Evolutionary conservation across 2,888 invertebrate species (phyloP).

Genomic region (Limnephilus marmoratus): DNA sequence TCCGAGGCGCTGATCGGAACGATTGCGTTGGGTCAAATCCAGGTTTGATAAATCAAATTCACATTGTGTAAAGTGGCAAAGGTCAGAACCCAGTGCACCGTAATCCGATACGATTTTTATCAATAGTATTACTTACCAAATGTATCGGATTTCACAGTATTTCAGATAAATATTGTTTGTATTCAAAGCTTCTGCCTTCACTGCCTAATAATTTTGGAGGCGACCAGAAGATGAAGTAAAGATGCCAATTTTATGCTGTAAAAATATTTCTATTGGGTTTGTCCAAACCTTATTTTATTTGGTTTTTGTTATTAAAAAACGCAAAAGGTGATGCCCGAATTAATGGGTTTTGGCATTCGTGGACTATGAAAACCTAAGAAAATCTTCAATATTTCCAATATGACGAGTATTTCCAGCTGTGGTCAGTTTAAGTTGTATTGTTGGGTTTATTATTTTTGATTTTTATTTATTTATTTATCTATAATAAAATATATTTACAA

Average conservation of each 20-base stretch:
- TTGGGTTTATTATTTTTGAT: neutral
- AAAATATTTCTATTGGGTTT: too few relatives aligned
- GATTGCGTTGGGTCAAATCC: neutral
- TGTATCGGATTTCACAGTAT: neutral
- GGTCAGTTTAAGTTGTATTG: neutral
- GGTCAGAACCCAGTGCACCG: conserved; percentile 16
- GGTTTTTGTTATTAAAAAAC: too few relatives aligned
- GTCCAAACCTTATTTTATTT: too few relatives aligned
- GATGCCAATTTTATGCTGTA: neutral
- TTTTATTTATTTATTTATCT: too few relatives aligned
- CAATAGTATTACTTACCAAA: neutral
- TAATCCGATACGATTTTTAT: neutral
- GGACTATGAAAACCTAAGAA: neutral
- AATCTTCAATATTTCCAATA: neutral
- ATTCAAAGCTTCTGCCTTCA: neutral
- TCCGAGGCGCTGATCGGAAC: neutral
- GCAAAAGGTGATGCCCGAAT: too few relatives aligned
- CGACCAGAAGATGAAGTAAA: neutral
- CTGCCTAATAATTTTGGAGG: neutral
- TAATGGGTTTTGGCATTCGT: too few relatives aligned
- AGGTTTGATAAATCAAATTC: conserved; percentile 30
- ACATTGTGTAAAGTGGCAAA: neutral
- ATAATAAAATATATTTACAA: too few relatives aligned
- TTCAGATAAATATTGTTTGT: neutral
- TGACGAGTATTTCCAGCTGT: neutral